Evolutionary conservation across 2,888 invertebrate genomes (phyloP).

Genomic region (Cosmia trapezina): DNA sequence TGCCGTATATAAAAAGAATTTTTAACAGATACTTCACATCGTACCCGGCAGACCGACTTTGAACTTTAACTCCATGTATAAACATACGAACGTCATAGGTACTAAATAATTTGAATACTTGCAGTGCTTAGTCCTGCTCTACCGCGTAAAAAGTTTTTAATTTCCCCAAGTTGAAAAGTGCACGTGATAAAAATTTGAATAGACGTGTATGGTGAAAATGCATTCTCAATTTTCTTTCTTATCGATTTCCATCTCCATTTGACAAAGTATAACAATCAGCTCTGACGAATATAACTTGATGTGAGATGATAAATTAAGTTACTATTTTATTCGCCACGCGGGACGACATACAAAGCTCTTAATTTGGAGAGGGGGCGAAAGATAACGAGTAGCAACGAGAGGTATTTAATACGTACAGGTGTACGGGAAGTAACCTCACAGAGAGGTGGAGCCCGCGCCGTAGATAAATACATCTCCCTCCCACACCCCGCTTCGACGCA

Average conservation of each 20-base stretch:
- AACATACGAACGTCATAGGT: conserved; percentile 9
- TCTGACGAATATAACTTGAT: conserved; percentile 46
- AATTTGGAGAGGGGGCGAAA: conserved; percentile 76
- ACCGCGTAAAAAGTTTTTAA: conserved; percentile 1
- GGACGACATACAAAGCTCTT: conserved; percentile 74
- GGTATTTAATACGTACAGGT: conserved; percentile 78
- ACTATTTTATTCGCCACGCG: conserved; percentile 67
- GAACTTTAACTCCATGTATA: conserved; percentile 65
- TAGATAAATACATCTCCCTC: conserved; percentile 78
- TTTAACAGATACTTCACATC: conserved; percentile 82
- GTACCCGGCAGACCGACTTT: conserved; percentile 77
- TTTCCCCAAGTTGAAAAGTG: not conserved
- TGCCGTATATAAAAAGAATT: conserved; percentile 86
- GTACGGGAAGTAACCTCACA: conserved; percentile 70
- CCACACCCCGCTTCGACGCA: conserved; percentile 73
- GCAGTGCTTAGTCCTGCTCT: not conserved
- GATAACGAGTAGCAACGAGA: conserved; percentile 80
- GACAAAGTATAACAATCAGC: conserved; percentile 46
- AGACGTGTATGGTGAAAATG: not conserved
- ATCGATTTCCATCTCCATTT: conserved; percentile 27
- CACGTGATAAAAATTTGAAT: not conserved
- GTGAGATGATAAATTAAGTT: conserved; percentile 66
- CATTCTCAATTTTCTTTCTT: not conserved
- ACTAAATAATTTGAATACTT: conserved; percentile 23
- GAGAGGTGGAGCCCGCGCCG: conserved; percentile 72